Percentiles rank a stretch among this genome's conserved stretches.
Evolutionary conservation across 2,113 vertebrate genomes (phyloP).

Genomic region (Forbesichthys agassizii): DNA sequence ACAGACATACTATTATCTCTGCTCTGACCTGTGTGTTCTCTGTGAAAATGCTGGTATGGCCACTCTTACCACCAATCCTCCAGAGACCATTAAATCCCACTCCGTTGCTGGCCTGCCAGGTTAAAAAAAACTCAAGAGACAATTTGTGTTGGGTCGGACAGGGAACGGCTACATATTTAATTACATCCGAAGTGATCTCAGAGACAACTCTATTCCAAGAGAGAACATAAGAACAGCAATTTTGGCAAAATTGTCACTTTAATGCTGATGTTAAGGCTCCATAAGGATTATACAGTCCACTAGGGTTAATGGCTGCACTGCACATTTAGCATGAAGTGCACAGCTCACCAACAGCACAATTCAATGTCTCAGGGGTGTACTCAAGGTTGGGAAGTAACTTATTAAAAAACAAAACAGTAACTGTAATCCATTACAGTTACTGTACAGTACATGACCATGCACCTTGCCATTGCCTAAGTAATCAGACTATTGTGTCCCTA

Average conservation of each 20-base stretch:
- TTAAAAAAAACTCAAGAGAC: slow-evolving; percentile 14
- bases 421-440: no score
- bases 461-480: neutral
- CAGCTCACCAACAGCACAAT: neutral
- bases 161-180: slow-evolving; percentile 12
- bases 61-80: slow-evolving; percentile 8
- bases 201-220: neutral
- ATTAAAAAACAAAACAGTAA: no score
- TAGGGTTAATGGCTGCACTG: neutral
- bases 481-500: neutral
- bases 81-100: slow-evolving; percentile 20
- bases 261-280: neutral
- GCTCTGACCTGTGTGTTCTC: slow-evolving; percentile 1
- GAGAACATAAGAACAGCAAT: slow-evolving; percentile 5
- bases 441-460: neutral
- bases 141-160: slow-evolving; percentile 1
- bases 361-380: neutral
- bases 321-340: neutral
- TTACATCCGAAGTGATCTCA: slow-evolving; percentile 5
- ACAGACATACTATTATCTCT: neutral
- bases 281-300: neutral
- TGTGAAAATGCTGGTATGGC: neutral
- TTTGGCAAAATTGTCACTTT: neutral
- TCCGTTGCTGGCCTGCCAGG: neutral
- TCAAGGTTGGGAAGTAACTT: no score